Base-by-base conservation (phyloP, 2,113 vertebrate species). In the Etia nguti region DNA sequence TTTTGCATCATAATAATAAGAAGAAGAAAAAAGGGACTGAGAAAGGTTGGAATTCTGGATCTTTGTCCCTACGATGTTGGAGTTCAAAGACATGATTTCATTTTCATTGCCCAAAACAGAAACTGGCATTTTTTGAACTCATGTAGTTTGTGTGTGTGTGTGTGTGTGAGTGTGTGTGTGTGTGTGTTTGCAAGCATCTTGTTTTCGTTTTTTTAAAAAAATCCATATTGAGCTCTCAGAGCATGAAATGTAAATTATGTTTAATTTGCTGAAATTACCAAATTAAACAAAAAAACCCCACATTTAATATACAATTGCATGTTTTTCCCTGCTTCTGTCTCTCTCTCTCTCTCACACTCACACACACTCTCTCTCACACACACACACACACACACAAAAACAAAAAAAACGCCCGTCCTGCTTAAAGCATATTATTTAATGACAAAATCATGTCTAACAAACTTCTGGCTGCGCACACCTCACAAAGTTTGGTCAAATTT, bases 281-380 rank as follows among this genome's bases (percentile, higher is more conserved):
- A 55, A 12, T 43, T n/a, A 4, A 77, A 31, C 26, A 7, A 57
- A 55, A 70, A 26, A 36, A 6, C 0, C 0, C 5, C 43, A 11
- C 16, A 54, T 29, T 50, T n/a, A 13, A 50, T 36, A 18, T 50
- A 54, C 2, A 16, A 10, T 29, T 20, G 46, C 18, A 7, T 41
- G 6, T 1, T 50, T 84, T 46, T 10, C 3, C 24, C 34, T 24
- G 22, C n/a, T 62, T 31, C 7, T 52, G 60, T 65, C 8, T 55
- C 18, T 34, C 60, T 12, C 60, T 65, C 8, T 38, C 60, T 1
- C 31, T 7, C 31, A n/a, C 59, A 62, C 10, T 20, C 0, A 62
- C 18, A 6, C 31, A 34, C 31, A 34, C 5, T n/a, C 29, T 29
- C 29, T 29, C 31, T 5, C 31, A 31, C 31, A 36, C 6, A 65